A percentile compares a stretch with the other conserved stretches of the same genome.
phyloP scores from a whole-genome alignment of 2,888 invertebrate species.

The Macaria liturata region DNA sequence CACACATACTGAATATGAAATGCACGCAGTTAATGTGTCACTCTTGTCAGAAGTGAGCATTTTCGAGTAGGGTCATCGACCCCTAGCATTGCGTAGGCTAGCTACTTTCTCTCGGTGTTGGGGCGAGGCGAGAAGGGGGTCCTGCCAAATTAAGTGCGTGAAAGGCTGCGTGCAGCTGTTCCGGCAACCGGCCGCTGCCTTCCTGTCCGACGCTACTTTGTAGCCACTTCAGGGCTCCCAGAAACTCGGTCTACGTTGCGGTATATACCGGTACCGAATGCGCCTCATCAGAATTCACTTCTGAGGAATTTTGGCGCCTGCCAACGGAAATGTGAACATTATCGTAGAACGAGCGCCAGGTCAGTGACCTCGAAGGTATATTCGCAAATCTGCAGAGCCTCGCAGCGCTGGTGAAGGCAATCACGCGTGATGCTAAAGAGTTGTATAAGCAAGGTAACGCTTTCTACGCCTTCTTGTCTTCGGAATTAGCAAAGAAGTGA shows the following conservation, averaged over 20 bases:
- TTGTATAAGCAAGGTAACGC: conserved; percentile 73
- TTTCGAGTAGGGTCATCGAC: conserved; percentile 81
- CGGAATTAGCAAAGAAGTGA: conserved; percentile 74
- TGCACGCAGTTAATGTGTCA: conserved; percentile 77
- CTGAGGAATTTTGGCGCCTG: conserved; percentile 38
- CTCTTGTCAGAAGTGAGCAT: conserved; percentile 80
- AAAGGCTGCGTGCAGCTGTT: conserved; percentile 73
- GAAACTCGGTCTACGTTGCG: conserved; percentile 16
- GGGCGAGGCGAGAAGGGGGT: conserved; percentile 69
- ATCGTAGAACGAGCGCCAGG: conserved; percentile 57
- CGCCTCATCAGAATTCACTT: conserved; percentile 22
- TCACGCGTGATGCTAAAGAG: conserved; percentile 59
- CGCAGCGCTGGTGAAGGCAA: conserved; percentile 48
- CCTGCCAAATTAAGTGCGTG: conserved; percentile 82
- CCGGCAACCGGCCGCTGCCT: conserved; percentile 51
- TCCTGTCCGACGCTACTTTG: conserved; percentile 41
- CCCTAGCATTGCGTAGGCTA: conserved; percentile 81
- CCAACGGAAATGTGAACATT: conserved; percentile 46
- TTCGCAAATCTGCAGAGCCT: conserved; percentile 55
- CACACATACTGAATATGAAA: conserved; percentile 79
- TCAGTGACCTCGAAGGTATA: conserved; percentile 64
- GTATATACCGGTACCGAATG: conserved; percentile 22
- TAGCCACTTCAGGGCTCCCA: conserved; percentile 22
- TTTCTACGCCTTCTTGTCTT: conserved; percentile 71
- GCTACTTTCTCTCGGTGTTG: conserved; percentile 79